Base-by-base conservation (phyloP, 2,113 vertebrate species). In the Myotis davidii region DNA sequence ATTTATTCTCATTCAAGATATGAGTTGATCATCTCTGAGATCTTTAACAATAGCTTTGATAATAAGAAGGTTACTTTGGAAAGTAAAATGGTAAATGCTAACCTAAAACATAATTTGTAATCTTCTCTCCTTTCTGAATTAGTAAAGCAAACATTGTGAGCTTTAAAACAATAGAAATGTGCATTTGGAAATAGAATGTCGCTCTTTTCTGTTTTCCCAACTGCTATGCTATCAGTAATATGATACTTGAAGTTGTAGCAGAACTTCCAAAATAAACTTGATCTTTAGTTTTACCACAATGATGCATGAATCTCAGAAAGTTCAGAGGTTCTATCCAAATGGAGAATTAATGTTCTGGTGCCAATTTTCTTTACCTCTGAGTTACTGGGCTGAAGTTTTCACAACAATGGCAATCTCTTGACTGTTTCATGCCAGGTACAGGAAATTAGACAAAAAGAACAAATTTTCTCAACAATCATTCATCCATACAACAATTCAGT, bases 61-160 rank as follows among this genome's bases (percentile, higher is more conserved):
- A 98, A 98, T 91, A 95, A 96, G 94, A 98, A 97, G 94, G 87
- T 97, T 98, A 93, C 93, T 94, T 93, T 97, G 67, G 96, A 97
- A 98, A 97, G 84, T 73, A 97, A 97, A 96, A 82, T 48, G 84
- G 94, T 98, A 98, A 98, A 97, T 94, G 85, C 97, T 98, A 98
- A 98, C 93, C 74, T 96, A 94, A 97, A 98, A 97, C 98, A 97
- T 89, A 95, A 96, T 95, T 97, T 96, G 88, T 94, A 81, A 95
- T 95, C 69, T 94, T 94, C 72, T 93, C n/a, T 94, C 90, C 67
- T 87, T 32, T 85, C 6, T 37, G 25, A 94, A 97, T 97, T 95
- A 97, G 95, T 95, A 98, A 98, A 98, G 98, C 96, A 98, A 98
- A 98, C 94, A 98, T 72, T 96, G 96, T 94, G 78, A 98, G 94